Base-by-base conservation (phyloP, 2,888 invertebrate species). In the Melangyna quadrimaculata region DNA sequence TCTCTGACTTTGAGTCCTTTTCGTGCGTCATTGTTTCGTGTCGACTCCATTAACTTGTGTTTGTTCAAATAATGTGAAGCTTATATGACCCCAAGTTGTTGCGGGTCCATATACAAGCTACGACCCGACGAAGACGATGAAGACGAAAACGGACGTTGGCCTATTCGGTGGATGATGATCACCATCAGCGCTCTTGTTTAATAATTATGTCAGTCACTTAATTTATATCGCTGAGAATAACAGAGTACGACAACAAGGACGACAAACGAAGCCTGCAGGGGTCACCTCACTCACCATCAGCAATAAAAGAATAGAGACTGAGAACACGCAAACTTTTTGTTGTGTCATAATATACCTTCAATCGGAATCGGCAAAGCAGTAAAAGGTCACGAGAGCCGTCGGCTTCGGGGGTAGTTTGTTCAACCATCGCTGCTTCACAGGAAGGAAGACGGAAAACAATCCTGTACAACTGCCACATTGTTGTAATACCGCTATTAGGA, bases 171-270 rank as follows among this genome's bases (percentile, higher is more conserved):
- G n/a, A 6, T n/a, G 73, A 43, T n/a, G 72, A 71, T 78, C 71
- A 35, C 12, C 61, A 43, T 45, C 53, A 48, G n/a, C 29, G 53
- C 48, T 80, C 77, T 81, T 72, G 61, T 78, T 81, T 89, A 88
- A 90, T 90, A 90, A 91, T 91, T 91, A 90, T 91, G 90, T 89
- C 91, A 90, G 89, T 88, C 88, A 89, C 88, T 90, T 90, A 91
- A 91, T 91, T 91, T 91, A 91, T 91, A 91, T 91, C 87, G 90
- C 88, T 77, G 77, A 67, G 55, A 70, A n/a, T n/a, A n/a, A 79
- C 55, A 57, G 3, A 51, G 32, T 19, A 73, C 67, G 63, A 59
- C 32, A 67, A 57, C n/a, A 29, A 67, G 71, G 72, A 72, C 45
- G 61, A 59, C 57, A 65, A 71, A 59, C 37, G 69, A 59, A 63